phyloP scores from a whole-genome alignment of 2,888 invertebrate species.

The Ctena decussata region DNA sequence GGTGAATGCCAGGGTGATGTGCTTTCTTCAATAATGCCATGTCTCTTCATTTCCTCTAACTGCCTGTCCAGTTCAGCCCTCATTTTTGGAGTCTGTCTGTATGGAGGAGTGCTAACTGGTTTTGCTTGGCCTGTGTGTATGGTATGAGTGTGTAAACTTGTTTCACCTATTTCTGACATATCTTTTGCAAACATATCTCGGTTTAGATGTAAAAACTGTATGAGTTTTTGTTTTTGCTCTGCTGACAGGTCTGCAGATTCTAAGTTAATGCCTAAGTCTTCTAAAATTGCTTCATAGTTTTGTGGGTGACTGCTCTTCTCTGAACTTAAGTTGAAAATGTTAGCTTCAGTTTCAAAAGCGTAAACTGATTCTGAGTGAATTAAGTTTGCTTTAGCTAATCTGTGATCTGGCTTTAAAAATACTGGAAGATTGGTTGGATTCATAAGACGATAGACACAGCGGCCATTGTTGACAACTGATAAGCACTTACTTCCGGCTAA shows the following conservation, averaged over 20 bases:
- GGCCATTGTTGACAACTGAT: too few relatives aligned
- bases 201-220: slow-evolving; percentile 16
- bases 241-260: background rate
- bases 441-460: too few relatives aligned
- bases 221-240: background rate
- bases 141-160: slow-evolving; percentile 32
- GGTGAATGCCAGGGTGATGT: slow-evolving; percentile 42
- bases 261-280: slow-evolving; percentile 1
- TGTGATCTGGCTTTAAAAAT: too few relatives aligned
- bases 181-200: too few relatives aligned
- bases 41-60: slow-evolving; percentile 34
- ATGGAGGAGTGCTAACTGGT: slow-evolving; percentile 34
- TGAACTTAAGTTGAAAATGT: too few relatives aligned
- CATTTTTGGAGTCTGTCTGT: slow-evolving; percentile 27
- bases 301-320: too few relatives aligned
- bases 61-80: slow-evolving; percentile 27
- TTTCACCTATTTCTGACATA: slow-evolving; percentile 40
- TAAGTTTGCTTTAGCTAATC: too few relatives aligned
- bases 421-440: too few relatives aligned
- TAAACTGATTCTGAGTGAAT: too few relatives aligned
- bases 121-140: slow-evolving; percentile 46
- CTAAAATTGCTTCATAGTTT: background rate
- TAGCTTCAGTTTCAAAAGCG: too few relatives aligned
- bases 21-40: slow-evolving; percentile 42
- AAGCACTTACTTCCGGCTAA: too few relatives aligned